Base-by-base conservation (phyloP, 1,140 invertebrate species). In the Zophobas atratus region DNA sequence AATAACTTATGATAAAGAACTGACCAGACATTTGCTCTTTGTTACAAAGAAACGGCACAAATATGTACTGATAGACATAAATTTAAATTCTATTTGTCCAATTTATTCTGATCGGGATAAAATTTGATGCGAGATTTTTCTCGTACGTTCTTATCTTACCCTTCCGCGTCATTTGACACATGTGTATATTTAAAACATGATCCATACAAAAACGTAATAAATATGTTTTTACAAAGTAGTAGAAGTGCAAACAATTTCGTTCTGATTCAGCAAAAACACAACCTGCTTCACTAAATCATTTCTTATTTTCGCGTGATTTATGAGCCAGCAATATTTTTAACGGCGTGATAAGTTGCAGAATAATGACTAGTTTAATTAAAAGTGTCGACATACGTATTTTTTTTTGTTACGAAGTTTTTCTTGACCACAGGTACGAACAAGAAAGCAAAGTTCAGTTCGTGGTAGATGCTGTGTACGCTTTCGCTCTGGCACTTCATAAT, bases 391-490 rank as follows among this genome's bases (percentile, higher is more conserved):
- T 46, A 46, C 3, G 43, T 67, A 35, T 53, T 70, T 57, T 77
- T 5, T 81, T 84, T 20, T 20, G 20, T 20, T 20, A 20, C 20
- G 20, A 20, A 20, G 20, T 20, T 20, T 20, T 20, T 20, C 20
- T 20, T 20, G 20, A 20, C 20, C 20, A 53, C 57, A 88, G 90
- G 1, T 92, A 92, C 81, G 90, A 91, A 80, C 95, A 96, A 83
- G 95, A 97, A 84, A 94, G 93, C 20, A 96, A 97, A 87, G 93
- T 96, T 2, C 95, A 95, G 82, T 96, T 97, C 84, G 94, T 97
- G 36, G 93, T 96, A 51, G 94, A 97, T 85, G 96, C 95, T 8
- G 94, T 97, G 1, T 96, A 95, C 83, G 94, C 96, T 0, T 93
- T 97, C 82, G 96, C 95, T 1, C 88, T 94, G 81, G 95, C 94